These are phyloP conservation scores for Liolophura sinensis DNA, from an alignment of 1,140 invertebrate species.

Conservation along the genomic window DNA sequence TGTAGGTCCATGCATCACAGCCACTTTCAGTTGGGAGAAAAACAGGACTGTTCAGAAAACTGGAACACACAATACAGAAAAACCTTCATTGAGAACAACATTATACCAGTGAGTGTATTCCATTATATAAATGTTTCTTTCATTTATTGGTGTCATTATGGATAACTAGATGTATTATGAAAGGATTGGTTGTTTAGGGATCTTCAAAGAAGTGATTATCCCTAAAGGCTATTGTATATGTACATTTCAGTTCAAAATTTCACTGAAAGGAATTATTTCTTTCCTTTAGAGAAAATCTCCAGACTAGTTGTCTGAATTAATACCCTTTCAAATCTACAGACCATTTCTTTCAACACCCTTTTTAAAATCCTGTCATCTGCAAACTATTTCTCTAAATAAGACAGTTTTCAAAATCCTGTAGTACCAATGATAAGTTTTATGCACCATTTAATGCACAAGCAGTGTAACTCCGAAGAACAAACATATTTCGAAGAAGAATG, in stretches of 20 bases:
- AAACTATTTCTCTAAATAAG: too few species aligned
- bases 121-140: not conserved
- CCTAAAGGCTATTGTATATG: not conserved
- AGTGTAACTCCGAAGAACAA: too few species aligned
- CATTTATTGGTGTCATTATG: not conserved
- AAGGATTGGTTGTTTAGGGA: not conserved
- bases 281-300: too few species aligned
- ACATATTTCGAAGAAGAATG: too few species aligned
- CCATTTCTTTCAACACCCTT: too few species aligned
- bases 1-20: slow-evolving; percentile 37
- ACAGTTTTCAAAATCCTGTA: too few species aligned
- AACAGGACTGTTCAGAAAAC: slow-evolving; percentile 5
- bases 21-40: slow-evolving; percentile 25
- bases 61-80: slow-evolving; percentile 32
- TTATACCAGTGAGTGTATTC: slow-evolving; percentile 29
- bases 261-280: not conserved
- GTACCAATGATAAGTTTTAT: too few species aligned
- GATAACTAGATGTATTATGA: not conserved
- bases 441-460: too few species aligned
- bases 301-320: too few species aligned
- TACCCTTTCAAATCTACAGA: too few species aligned
- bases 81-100: slow-evolving; percentile 30
- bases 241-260: not conserved
- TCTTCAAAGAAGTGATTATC: too few species aligned
- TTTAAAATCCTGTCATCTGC: too few species aligned